phyloP scores from a whole-genome alignment of 2,113 vertebrate genomes.

The Anarrhichthys ocellatus region DNA sequence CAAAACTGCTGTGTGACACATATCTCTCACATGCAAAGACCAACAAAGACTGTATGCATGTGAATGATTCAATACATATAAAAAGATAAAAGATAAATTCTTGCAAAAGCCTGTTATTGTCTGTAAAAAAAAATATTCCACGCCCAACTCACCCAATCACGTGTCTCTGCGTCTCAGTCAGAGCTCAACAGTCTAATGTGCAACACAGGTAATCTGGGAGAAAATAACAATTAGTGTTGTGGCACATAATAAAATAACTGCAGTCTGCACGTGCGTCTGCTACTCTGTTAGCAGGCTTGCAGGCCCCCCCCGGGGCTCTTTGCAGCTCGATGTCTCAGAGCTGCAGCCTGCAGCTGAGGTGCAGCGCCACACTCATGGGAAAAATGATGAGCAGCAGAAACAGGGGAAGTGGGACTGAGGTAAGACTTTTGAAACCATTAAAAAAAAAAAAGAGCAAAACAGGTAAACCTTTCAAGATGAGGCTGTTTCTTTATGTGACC shows the following conservation, averaged over 20 bases:
- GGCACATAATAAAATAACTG: not conserved
- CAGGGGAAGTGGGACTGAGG: slow-evolving; percentile 56
- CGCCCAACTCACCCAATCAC: slow-evolving; percentile 12
- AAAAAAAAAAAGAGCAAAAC: not conserved
- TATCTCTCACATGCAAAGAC: not conserved
- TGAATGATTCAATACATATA: not conserved
- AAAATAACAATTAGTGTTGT: not conserved
- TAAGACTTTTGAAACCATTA: slow-evolving; percentile 41
- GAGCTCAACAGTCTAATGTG: not conserved
- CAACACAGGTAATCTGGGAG: not conserved
- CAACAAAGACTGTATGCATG: not conserved
- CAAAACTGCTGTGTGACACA: slow-evolving; percentile 28
- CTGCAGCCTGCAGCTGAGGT: slow-evolving; percentile 37
- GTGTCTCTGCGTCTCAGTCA: slow-evolving; percentile 11
- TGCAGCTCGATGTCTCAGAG: slow-evolving; percentile 37
- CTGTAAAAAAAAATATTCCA: not conserved
- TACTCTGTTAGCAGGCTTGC: slow-evolving; percentile 1
- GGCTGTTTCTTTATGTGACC: too few species aligned
- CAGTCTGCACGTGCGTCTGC: not conserved
- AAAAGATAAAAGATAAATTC: too few species aligned
- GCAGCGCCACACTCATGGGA: slow-evolving; percentile 4
- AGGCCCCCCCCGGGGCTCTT: slow-evolving; percentile 7
- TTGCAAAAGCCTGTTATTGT: not conserved
- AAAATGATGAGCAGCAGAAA: slow-evolving; percentile 52
- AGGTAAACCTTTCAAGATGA: not conserved